Conservation (phyloP, 2,888 invertebrate genomes). For the Cataglyphis rosenhaueri region DNA sequence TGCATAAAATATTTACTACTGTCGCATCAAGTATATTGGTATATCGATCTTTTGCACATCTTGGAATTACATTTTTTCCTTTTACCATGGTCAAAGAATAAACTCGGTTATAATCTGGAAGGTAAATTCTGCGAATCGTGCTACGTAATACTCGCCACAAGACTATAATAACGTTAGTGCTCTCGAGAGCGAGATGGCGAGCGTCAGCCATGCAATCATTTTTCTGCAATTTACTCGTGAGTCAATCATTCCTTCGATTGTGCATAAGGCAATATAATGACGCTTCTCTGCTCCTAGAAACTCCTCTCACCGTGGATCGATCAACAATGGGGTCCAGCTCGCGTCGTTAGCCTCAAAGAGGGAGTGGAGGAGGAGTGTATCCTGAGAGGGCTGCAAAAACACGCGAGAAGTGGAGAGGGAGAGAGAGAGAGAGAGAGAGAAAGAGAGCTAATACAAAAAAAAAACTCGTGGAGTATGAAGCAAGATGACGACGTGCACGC, state of each 20-base stretch:
- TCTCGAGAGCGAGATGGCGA: constrained; percentile 17
- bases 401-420: neutral
- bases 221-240: constrained; percentile 54
- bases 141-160: constrained; percentile 6
- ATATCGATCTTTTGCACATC: neutral
- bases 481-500: constrained; percentile 53
- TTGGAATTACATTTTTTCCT: neutral
- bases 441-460: constrained; percentile 38
- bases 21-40: constrained; percentile 1
- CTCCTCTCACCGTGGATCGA: constrained; percentile 68
- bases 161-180: neutral
- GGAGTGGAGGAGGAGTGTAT: neutral
- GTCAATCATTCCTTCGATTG: constrained; percentile 32
- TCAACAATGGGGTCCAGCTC: constrained; percentile 71
- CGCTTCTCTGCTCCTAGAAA: constrained; percentile 55
- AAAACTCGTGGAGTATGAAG: constrained; percentile 26
- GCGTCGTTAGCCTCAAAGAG: constrained; percentile 34
- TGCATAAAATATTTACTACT: constrained; percentile 26
- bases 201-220: constrained; percentile 43
- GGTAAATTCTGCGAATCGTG: neutral
- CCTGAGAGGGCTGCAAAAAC: constrained; percentile 44
- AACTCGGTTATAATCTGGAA: neutral
- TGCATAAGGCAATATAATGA: constrained; percentile 44
- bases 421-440: neutral
- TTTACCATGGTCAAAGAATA: neutral